Conservation (phyloP, 2,113 vertebrate genomes). For the Sisor rabdophorus region DNA sequence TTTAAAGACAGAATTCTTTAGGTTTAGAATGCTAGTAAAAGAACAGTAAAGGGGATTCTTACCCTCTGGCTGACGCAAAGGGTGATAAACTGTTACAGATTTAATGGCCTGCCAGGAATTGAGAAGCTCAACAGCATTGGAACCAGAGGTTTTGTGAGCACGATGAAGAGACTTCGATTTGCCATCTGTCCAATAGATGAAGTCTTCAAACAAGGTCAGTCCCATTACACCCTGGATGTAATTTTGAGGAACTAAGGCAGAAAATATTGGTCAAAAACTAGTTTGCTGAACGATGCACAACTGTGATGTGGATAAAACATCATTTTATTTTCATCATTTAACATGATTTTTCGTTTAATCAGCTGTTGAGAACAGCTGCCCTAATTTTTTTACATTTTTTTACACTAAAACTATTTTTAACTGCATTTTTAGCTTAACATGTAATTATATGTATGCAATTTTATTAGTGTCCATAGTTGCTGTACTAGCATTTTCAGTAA, state of each 20-base stretch:
- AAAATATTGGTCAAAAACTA: constrained; percentile 45
- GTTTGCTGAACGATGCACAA: neutral
- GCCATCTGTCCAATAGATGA: constrained; percentile 96
- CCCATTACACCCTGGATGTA: constrained; percentile 94
- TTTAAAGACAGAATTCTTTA: constrained; percentile 24
- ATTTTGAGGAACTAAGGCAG: constrained; percentile 84
- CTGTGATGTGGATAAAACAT: neutral
- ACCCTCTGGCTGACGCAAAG: constrained; percentile 96
- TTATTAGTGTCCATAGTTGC: no score
- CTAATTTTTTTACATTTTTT: no score
- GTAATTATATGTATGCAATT: no score
- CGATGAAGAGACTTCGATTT: constrained; percentile 95
- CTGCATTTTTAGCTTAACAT: no score
- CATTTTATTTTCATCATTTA: no score
- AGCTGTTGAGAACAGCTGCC: no score
- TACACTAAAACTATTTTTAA: no score
- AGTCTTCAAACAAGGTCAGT: constrained; percentile 95
- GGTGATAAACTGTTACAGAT: constrained; percentile 95
- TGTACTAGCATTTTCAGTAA: no score
- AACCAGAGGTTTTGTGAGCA: constrained; percentile 91
- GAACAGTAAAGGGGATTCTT: constrained; percentile 53
- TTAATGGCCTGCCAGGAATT: constrained; percentile 98
- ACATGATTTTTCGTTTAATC: no score
- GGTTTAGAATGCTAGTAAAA: constrained; percentile 10
- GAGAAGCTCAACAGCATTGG: constrained; percentile 82